Evolutionary conservation across 2,797 vertebrate genomes (phyloP).

Genomic region (Chiroxiphia lanceolata): DNA sequence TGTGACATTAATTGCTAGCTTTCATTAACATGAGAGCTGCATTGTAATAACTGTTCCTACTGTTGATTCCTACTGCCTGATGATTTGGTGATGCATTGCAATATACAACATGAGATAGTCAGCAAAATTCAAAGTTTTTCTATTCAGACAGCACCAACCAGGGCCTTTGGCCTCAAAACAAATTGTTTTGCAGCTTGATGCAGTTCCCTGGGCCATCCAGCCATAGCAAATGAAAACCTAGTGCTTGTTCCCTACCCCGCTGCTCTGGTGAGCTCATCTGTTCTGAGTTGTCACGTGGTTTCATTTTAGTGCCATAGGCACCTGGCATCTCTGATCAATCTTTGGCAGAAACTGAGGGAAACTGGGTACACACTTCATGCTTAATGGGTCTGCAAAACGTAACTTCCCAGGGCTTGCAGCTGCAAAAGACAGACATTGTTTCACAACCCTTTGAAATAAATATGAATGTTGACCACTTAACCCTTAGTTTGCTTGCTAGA

Average conservation of each 20-base stretch:
- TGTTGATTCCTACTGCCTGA: neutral
- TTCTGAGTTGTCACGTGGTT: neutral
- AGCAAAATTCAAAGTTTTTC: neutral
- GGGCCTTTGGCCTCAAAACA: neutral
- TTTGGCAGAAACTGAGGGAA: conserved; percentile 5
- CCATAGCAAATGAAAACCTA: neutral
- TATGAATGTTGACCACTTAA: neutral
- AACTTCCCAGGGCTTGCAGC: conserved; percentile 20
- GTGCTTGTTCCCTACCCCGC: neutral
- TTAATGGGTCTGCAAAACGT: neutral
- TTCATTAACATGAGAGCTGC: neutral
- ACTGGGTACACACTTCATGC: neutral
- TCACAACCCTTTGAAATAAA: conserved; percentile 1
- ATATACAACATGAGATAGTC: neutral
- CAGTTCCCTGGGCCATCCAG: neutral
- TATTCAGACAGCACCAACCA: neutral
- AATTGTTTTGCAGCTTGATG: neutral
- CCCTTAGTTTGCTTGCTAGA: neutral
- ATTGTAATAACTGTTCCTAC: neutral
- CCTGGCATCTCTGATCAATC: neutral
- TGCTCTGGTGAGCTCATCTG: conserved; percentile 2
- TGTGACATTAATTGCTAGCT: neutral
- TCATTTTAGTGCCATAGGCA: neutral
- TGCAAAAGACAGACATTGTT: conserved; percentile 12
- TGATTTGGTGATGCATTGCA: neutral